Evolutionary conservation across 1,140 invertebrate species (phyloP).

Genomic region (Periplaneta americana): DNA sequence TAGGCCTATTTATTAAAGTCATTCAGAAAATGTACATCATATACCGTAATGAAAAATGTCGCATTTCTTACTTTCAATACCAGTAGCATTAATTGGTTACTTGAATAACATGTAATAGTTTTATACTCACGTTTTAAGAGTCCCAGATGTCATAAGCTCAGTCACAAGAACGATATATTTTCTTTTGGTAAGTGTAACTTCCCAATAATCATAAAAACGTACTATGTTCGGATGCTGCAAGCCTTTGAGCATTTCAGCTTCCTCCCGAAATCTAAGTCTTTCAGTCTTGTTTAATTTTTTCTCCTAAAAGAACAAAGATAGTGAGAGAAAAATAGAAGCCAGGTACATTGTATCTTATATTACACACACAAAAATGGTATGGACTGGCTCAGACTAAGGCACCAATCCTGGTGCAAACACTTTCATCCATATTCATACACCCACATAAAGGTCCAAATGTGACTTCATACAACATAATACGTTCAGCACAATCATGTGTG

Average conservation of each 20-base stretch:
- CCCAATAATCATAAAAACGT: constrained; percentile 99
- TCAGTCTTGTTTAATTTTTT: constrained; percentile 89
- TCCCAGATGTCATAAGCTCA: constrained; percentile 98
- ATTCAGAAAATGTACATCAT: neutral
- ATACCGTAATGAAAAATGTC: neutral
- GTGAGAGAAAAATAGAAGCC: too few relatives aligned
- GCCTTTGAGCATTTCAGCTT: constrained; percentile 99
- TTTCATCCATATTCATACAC: too few relatives aligned
- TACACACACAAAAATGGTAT: too few relatives aligned
- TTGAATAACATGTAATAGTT: neutral
- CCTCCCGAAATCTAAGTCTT: constrained; percentile 92
- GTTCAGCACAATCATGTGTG: too few relatives aligned
- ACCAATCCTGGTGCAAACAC: too few relatives aligned
- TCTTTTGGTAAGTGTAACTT: constrained; percentile 82
- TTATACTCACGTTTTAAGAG: constrained; percentile 85
- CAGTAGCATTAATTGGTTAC: neutral
- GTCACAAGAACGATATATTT: constrained; percentile 99
- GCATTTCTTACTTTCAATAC: neutral
- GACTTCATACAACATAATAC: too few relatives aligned
- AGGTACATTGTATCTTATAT: too few relatives aligned
- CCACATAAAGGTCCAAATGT: too few relatives aligned
- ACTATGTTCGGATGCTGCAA: constrained; percentile 99
- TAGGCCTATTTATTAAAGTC: too few relatives aligned
- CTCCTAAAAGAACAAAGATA: constrained; percentile 51
- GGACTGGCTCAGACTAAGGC: too few relatives aligned